Percentiles rank a stretch among this genome's conserved stretches.
phyloP scores from a whole-genome alignment of 2,797 vertebrate genomes.

The Scleropages formosus region DNA sequence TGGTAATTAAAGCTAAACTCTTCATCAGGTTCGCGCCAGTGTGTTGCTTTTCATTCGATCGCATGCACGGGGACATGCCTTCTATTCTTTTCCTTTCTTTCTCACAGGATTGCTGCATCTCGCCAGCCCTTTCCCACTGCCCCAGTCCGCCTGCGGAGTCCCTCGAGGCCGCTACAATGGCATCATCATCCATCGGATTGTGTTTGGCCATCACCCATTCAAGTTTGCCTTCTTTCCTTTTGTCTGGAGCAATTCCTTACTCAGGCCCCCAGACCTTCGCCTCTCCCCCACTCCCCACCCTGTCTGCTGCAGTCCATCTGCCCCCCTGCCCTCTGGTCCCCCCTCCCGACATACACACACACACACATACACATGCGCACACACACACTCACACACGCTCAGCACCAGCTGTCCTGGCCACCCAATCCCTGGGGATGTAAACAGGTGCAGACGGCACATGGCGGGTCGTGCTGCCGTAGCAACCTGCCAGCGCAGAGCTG shows the following conservation, averaged over 20 bases:
- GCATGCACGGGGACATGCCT: slow-evolving; percentile 43
- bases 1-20: slow-evolving; percentile 17
- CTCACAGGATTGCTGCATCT: slow-evolving; percentile 55
- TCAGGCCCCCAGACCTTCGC: slow-evolving; percentile 54
- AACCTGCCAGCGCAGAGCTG: slow-evolving; percentile 30
- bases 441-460: slow-evolving; percentile 50
- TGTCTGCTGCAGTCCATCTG: slow-evolving; percentile 64
- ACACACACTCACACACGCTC: slow-evolving; percentile 47
- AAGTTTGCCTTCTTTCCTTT: slow-evolving; percentile 61
- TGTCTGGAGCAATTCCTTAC: slow-evolving; percentile 66
- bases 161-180: slow-evolving; percentile 58
- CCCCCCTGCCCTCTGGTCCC: slow-evolving; percentile 44
- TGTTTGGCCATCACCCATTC: slow-evolving; percentile 65
- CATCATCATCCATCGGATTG: slow-evolving; percentile 69
- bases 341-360: slow-evolving; percentile 34
- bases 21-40: slow-evolving; percentile 38
- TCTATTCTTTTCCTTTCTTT: slow-evolving; percentile 47
- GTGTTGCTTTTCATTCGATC: slow-evolving; percentile 37
- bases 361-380: slow-evolving; percentile 48
- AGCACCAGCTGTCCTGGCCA: slow-evolving; percentile 64
- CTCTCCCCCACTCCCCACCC: slow-evolving; percentile 41
- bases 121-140: slow-evolving; percentile 48
- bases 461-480: slow-evolving; percentile 32
- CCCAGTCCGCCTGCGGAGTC: slow-evolving; percentile 56
- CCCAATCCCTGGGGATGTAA: slow-evolving; percentile 52